These are phyloP conservation scores for Spilarctia lutea DNA, from an alignment of 2,888 invertebrate species.

Conservation along the genomic window DNA sequence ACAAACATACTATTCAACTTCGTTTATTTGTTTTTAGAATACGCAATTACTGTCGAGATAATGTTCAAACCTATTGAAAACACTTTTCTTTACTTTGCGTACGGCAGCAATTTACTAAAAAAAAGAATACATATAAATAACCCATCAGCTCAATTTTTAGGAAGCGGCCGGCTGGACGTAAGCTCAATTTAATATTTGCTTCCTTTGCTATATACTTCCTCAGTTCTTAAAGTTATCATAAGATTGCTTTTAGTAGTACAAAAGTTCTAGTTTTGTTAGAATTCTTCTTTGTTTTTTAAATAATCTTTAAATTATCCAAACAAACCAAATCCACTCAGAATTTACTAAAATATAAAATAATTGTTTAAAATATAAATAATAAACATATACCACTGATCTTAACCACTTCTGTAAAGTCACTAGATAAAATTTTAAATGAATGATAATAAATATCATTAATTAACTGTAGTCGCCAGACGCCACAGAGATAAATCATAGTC, in stretches of 20 bases:
- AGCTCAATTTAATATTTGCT: constrained; percentile 1
- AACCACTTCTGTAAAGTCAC: too few species aligned
- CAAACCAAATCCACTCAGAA: neutral
- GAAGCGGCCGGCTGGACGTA: constrained; percentile 21
- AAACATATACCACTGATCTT: too few species aligned
- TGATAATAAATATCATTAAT: too few species aligned
- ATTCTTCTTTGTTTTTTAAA: neutral
- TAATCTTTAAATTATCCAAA: neutral
- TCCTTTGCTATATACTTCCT: neutral
- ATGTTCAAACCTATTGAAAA: constrained; percentile 34
- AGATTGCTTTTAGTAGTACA: neutral
- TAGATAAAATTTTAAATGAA: neutral
- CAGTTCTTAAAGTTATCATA: neutral
- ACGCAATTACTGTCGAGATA: neutral
- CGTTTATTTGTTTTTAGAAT: neutral
- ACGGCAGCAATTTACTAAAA: constrained; percentile 94
- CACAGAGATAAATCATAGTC: too few species aligned
- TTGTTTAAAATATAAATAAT: too few species aligned
- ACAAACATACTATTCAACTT: neutral
- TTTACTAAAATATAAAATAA: too few species aligned
- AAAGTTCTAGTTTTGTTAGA: neutral
- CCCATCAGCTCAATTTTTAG: constrained; percentile 87
- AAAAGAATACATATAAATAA: constrained; percentile 93
- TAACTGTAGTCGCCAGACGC: too few species aligned
- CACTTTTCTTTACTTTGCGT: constrained; percentile 94